Evolutionary conservation across 2,113 vertebrate genomes (phyloP), one percentile per base, ranked within the genome.

Genomic region (Antigone vipio): DNA sequence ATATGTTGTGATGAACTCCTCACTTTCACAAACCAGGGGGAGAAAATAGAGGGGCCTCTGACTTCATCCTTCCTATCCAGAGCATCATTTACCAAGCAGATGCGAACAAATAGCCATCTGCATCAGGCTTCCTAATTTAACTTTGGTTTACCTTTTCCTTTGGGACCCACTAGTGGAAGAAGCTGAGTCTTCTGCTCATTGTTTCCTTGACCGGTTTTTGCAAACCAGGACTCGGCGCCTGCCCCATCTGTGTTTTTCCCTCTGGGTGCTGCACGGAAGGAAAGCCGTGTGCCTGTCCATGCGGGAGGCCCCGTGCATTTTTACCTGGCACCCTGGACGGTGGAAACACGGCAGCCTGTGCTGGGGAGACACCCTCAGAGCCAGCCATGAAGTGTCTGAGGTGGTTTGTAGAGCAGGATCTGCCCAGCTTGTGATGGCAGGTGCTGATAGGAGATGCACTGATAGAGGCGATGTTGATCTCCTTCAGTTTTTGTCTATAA

Each of bases 261-360:
- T 38, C 67, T 20, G 8, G 29, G 9, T 45, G 13, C n/a, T 75
- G 66, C n/a, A 38, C 55, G 22, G 21, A 82, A 88, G n/a, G 29
- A 85, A 75, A 82, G n/a, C 11, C 0, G 0, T 27, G 47, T 45
- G 11, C 15, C 44, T 53, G 22, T 18, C 71, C 71, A 6, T 2
- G 5, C 30, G 7, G 42, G 9, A 74, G 5, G 22, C 24, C 16
- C 42, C 0, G 0, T 32, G n/a, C 0, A 0, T 4, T 85, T 87
- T 56, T 67, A 12, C n/a, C 32, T 42, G 26, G n/a, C 47, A 75
- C 6, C 6, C 24, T 0, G 0, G n/a, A 11, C 0, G 2, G n/a
- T 6, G 32, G 5, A 45, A 64, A 24, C 34, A 44, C 0, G 0
- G 42, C n/a, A 90, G 55, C 12, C 78, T 42, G 32, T 67, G 69